These are phyloP conservation scores for Nudaria mundana DNA, from an alignment of 2,888 invertebrate species.

Conservation along the genomic window DNA sequence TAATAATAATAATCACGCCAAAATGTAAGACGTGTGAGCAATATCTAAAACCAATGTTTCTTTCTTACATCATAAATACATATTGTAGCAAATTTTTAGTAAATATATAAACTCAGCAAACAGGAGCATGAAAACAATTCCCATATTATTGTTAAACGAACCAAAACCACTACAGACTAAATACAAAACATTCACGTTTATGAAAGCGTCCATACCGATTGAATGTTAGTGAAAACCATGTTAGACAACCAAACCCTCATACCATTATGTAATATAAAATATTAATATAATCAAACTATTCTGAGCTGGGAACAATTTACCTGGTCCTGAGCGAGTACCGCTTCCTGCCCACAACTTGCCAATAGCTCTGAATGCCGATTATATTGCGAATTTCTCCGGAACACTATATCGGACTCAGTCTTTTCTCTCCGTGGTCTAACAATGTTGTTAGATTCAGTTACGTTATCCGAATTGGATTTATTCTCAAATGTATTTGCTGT, in stretches of 20 bases:
- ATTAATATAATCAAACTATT: conserved; percentile 72
- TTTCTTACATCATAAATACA: conserved; percentile 9
- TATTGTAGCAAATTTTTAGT: conserved; percentile 11
- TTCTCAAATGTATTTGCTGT: conserved; percentile 60
- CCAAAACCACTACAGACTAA: conserved; percentile 53
- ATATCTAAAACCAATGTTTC: conserved; percentile 24
- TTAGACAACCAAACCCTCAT: conserved; percentile 71
- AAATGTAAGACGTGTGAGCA: conserved; percentile 77
- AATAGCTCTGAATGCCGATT: conserved; percentile 68
- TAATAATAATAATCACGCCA: conserved; percentile 64
- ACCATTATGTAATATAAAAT: conserved; percentile 65
- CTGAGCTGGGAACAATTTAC: conserved; percentile 73
- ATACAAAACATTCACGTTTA: conserved; percentile 42
- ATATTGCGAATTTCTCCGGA: conserved; percentile 81
- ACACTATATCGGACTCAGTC: conserved; percentile 93
- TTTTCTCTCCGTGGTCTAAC: conserved; percentile 90
- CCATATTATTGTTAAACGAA: conserved; percentile 44
- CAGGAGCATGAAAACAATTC: conserved; percentile 47
- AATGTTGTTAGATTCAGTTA: conserved; percentile 54
- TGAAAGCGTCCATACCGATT: conserved; percentile 45
- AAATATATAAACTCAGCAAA: conserved; percentile 19
- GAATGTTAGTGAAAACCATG: conserved; percentile 60
- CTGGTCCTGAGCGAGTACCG: conserved; percentile 79
- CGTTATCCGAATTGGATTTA: conserved; percentile 35
- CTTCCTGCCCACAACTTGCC: conserved; percentile 75